These are phyloP conservation scores for Drosophila atripex DNA, from an alignment of 2,888 invertebrate genomes.

Conservation along the genomic window DNA sequence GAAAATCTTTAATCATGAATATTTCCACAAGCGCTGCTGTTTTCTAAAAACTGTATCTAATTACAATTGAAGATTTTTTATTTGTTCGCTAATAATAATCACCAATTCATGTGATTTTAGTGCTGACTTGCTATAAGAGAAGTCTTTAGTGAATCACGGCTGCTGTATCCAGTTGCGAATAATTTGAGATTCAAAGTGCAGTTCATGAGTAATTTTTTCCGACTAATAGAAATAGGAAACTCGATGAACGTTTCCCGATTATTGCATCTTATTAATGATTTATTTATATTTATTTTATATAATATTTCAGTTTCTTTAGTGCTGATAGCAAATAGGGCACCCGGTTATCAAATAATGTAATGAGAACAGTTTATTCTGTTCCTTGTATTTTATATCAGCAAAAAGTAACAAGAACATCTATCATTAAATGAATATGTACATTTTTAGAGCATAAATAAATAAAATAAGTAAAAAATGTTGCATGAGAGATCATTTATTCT, in stretches of 20 bases:
- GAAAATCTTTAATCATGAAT: neutral
- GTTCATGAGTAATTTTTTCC: conserved; percentile 23
- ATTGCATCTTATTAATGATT: neutral
- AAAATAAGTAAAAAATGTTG: neutral
- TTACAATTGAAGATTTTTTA: conserved; percentile 14
- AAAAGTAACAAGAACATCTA: too few relatives aligned
- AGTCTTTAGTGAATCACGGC: conserved; percentile 52
- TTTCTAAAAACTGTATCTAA: conserved; percentile 3
- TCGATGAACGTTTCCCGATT: neutral
- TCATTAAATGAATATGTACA: neutral
- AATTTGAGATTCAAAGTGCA: conserved; percentile 8
- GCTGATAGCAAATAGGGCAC: conserved; percentile 1
- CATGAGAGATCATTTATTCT: neutral
- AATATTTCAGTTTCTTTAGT: neutral
- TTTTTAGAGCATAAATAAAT: neutral
- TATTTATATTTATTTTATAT: neutral
- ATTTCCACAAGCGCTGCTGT: neutral
- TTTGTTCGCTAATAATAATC: conserved; percentile 27
- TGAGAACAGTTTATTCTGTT: neutral
- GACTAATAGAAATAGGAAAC: neutral
- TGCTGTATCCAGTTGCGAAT: conserved; percentile 13
- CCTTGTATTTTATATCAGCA: neutral
- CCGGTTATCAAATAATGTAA: conserved; percentile 4
- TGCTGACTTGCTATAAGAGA: conserved; percentile 10
- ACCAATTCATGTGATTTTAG: conserved; percentile 19